phyloP scores from a whole-genome alignment of 1,140 invertebrate species.

The Microplitis mediator region DNA sequence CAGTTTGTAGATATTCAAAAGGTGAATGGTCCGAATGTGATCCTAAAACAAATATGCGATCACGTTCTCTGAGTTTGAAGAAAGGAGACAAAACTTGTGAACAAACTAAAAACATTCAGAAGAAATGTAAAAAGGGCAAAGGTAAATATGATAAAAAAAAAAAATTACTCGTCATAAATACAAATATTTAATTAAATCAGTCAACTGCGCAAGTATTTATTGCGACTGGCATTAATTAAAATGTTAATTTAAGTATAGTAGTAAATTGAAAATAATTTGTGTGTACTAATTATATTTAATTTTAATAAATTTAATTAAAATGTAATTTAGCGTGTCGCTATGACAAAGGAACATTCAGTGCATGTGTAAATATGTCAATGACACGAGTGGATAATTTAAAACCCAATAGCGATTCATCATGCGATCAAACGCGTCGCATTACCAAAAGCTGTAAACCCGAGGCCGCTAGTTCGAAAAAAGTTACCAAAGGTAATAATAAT shows the following conservation, averaged over 20 bases:
- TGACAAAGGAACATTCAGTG: slow-evolving; percentile 76
- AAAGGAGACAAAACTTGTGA: slow-evolving; percentile 82
- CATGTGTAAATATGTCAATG: slow-evolving; percentile 73
- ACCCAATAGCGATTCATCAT: slow-evolving; percentile 74
- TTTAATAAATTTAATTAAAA: no score
- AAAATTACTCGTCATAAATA: background rate
- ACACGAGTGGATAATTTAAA: slow-evolving; percentile 74
- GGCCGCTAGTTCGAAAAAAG: slow-evolving; percentile 67
- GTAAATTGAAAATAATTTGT: no score
- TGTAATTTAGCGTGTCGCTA: slow-evolving; percentile 71
- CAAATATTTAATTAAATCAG: no score
- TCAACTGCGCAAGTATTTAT: no score
- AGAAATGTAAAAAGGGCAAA: slow-evolving; percentile 89
- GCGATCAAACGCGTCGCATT: slow-evolving; percentile 73
- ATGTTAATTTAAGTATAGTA: no score
- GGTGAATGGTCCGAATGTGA: slow-evolving; percentile 87
- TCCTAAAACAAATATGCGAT: slow-evolving; percentile 77
- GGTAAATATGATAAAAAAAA: background rate
- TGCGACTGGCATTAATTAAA: background rate
- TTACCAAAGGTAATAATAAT: slow-evolving; percentile 59
- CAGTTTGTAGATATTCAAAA: slow-evolving; percentile 78
- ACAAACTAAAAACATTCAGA: slow-evolving; percentile 82
- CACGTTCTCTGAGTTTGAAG: slow-evolving; percentile 80
- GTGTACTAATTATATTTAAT: slow-evolving; percentile 22
- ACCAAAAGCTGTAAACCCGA: slow-evolving; percentile 78